Evolutionary conservation across 2,797 vertebrate genomes (phyloP).

Genomic region (Lepilemur septentrionalis): DNA sequence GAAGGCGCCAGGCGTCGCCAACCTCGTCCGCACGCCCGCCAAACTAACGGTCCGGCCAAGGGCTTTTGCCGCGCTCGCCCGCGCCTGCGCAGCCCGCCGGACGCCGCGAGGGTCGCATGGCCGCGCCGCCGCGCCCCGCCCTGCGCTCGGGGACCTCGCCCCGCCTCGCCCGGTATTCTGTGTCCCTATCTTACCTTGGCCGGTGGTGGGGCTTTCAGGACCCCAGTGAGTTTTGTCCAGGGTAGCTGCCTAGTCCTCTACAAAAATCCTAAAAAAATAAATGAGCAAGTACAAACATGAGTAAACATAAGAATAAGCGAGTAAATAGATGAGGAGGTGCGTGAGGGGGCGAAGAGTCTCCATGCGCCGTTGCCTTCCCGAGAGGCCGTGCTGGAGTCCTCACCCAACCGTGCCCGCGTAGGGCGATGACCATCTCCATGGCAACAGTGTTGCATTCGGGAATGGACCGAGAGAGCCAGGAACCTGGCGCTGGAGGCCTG

Average conservation of each 20-base stretch:
- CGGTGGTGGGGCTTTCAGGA: background rate
- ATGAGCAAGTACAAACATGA: constrained; percentile 49
- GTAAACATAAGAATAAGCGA: constrained; percentile 64
- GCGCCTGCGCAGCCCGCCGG: background rate
- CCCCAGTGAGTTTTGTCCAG: background rate
- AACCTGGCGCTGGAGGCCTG: background rate
- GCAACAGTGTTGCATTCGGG: constrained; percentile 45
- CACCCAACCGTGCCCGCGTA: background rate
- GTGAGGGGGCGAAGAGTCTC: background rate
- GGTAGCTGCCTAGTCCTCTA: background rate
- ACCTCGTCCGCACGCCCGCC: accelerated
- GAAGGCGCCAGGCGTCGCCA: background rate
- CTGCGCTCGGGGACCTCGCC: background rate
- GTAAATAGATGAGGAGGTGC: constrained; percentile 54
- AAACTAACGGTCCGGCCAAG: background rate
- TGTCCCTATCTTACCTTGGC: constrained; percentile 3
- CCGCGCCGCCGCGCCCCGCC: background rate
- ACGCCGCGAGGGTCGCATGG: no score
- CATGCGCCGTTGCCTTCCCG: background rate
- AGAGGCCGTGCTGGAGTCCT: background rate
- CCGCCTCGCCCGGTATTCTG: background rate
- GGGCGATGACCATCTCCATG: background rate
- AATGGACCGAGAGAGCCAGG: background rate
- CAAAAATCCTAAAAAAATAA: constrained; percentile 49
- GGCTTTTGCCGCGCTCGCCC: accelerated